Base-by-base conservation (phyloP, 2,113 vertebrate species). In the Chascanopsetta lugubris region DNA sequence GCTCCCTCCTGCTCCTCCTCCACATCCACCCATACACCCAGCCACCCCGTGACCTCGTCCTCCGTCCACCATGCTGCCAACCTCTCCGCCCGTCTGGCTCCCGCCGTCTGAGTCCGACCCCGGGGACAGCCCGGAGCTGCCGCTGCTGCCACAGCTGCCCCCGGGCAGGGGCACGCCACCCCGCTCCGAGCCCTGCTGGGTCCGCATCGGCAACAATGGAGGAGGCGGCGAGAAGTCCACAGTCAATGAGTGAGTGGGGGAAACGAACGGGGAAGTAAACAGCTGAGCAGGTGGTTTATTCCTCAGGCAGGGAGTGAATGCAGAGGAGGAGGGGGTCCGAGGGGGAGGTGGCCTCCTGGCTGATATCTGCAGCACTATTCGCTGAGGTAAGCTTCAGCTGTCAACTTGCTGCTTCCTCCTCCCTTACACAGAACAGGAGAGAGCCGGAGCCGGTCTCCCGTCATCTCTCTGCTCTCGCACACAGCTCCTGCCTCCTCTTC, bases 81-180 rank as follows among this genome's bases (percentile, higher is more conserved):
- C 85, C 60, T 84, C 77, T 38, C 40, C 29, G 88, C 93, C 84
- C 86, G 92, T 69, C 8, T 92, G 93, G 18, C 95, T 96, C 77
- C 95, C 95, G 89, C 94, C 93, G 78, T 96, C 95, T 0, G 95
- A 96, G 78, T 96, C 96, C 0, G 96, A 97, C 46, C 94, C 94
- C 0, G 95, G 96, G 0, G 96, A 98, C 68, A 95, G 89, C 57
- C 95, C 95, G 0, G 92, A 93, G 87, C 92, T 94, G 66, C 94
- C 92, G 24, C 93, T 93, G 66, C 94, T 95, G 20, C 92, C 93
- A 85, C 94, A 94, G 67, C 94, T 95, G 43, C 94, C 94, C 38
- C 89, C 94, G 4, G 94, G 93, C 73, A 94, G 79, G 72, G 85
- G 90, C 89, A 87, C 93, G 85, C 93, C 93, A 85, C 93, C 91